Evolutionary conservation across 2,797 vertebrate genomes (phyloP).

Genomic region (Epinephelus awoara): DNA sequence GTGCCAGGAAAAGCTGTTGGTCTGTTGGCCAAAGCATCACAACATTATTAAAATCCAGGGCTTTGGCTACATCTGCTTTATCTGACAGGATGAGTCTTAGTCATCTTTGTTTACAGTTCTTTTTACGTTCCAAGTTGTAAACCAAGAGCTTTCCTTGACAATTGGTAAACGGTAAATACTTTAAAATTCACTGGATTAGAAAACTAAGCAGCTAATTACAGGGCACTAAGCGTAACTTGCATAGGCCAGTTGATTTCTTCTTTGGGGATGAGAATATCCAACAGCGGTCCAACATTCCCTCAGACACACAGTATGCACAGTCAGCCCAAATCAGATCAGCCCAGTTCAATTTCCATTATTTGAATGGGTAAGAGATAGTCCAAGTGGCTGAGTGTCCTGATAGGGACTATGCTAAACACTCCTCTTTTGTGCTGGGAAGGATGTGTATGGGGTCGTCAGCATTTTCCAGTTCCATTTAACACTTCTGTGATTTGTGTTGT

Average conservation of each 20-base stretch:
- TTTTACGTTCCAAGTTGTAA: conserved; percentile 22
- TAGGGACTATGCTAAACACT: neutral
- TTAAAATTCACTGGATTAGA: conserved; percentile 31
- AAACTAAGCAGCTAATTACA: conserved; percentile 21
- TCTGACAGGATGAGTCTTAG: conserved; percentile 1
- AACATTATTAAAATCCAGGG: neutral
- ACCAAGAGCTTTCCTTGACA: conserved; percentile 11
- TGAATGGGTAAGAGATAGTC: neutral
- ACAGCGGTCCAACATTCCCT: conserved; percentile 17
- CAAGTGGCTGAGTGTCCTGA: neutral
- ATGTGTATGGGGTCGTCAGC: neutral
- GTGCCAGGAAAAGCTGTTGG: neutral
- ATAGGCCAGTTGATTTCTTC: conserved; percentile 16
- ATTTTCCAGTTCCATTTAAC: neutral
- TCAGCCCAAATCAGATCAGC: conserved; percentile 9
- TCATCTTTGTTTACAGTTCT: conserved; percentile 16
- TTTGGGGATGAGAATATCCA: conserved; percentile 19
- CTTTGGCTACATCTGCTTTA: conserved; percentile 25
- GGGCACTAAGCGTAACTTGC: conserved; percentile 17
- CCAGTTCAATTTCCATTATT: conserved; percentile 7
- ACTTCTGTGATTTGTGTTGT: neutral
- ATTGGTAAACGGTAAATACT: neutral
- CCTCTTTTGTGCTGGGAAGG: neutral
- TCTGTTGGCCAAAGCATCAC: conserved; percentile 7
- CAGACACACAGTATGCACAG: conserved; percentile 17